These are phyloP conservation scores for Hystrix brachyura DNA, from an alignment of 2,113 vertebrate species.

Conservation along the genomic window DNA sequence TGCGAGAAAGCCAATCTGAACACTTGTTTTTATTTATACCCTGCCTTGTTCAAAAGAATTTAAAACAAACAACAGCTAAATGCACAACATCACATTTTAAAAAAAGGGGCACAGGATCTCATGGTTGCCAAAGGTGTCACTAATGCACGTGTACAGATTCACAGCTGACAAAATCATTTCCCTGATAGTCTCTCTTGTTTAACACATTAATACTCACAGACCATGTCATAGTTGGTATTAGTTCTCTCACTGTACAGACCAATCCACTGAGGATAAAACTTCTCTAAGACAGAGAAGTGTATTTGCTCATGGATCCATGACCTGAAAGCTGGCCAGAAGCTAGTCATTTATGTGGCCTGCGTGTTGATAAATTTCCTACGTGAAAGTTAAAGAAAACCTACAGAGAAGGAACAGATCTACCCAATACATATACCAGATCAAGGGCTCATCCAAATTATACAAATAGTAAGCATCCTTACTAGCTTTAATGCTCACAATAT, in stretches of 20 bases:
- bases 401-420: background rate
- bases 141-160: accelerated
- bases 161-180: background rate
- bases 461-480: background rate
- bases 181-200: background rate
- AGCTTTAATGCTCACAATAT: background rate
- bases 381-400: background rate
- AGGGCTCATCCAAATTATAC: background rate
- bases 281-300: background rate
- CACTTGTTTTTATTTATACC: background rate
- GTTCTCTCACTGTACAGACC: background rate
- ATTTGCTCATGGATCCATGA: background rate
- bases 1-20: background rate
- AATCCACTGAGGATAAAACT: background rate
- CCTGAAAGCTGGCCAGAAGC: background rate
- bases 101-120: background rate
- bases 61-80: background rate
- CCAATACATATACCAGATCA: background rate
- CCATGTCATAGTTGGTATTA: background rate
- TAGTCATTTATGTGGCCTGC: background rate
- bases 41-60: background rate
- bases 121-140: too few species aligned
- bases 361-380: background rate
- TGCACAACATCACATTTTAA: background rate
- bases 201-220: too few species aligned